Conservation (phyloP, 1,140 invertebrate genomes). For the Zaprionus ornatus region DNA sequence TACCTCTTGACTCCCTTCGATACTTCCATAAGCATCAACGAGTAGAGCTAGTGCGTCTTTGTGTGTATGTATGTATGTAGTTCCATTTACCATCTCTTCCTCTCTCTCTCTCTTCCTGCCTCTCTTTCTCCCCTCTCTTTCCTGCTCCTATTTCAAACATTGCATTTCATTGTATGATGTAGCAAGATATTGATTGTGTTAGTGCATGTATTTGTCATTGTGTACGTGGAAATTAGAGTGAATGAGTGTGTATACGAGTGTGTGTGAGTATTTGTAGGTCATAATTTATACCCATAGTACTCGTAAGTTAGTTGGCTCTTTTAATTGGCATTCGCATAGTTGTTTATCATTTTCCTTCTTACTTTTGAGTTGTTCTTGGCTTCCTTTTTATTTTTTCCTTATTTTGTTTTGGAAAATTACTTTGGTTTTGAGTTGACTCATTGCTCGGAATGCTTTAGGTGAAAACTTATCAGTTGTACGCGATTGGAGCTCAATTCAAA, state of each 20-base stretch:
- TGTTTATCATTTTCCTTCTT: conserved; percentile 11
- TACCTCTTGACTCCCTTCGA: conserved; percentile 40
- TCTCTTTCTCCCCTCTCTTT: background rate
- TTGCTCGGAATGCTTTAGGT: conserved; percentile 82
- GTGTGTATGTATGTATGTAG: conserved; percentile 48
- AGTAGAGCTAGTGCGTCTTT: conserved; percentile 63
- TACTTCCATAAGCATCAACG: conserved; percentile 41
- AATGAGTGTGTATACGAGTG: conserved; percentile 19
- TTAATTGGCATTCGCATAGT: conserved; percentile 51
- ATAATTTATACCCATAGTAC: conserved; percentile 21
- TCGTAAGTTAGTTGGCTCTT: conserved; percentile 56
- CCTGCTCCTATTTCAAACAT: background rate
- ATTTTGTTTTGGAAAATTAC: conserved; percentile 30
- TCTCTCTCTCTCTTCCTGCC: conserved; percentile 4
- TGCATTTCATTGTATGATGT: conserved; percentile 10
- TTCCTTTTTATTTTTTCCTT: conserved; percentile 30
- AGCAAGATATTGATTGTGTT: conserved; percentile 12
- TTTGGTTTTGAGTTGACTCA: conserved; percentile 65
- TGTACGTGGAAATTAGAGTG: background rate
- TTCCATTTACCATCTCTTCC: conserved; percentile 17
- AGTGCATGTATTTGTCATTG: conserved; percentile 39
- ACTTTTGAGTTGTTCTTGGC: conserved; percentile 24
- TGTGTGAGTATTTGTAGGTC: conserved; percentile 18
- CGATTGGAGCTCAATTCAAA: conserved; percentile 46
- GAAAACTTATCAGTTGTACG: conserved; percentile 60